A percentile compares a stretch with the other conserved stretches of the same genome.
phyloP scores from a whole-genome alignment of 1,140 invertebrate species.

The Bombus turneri region DNA sequence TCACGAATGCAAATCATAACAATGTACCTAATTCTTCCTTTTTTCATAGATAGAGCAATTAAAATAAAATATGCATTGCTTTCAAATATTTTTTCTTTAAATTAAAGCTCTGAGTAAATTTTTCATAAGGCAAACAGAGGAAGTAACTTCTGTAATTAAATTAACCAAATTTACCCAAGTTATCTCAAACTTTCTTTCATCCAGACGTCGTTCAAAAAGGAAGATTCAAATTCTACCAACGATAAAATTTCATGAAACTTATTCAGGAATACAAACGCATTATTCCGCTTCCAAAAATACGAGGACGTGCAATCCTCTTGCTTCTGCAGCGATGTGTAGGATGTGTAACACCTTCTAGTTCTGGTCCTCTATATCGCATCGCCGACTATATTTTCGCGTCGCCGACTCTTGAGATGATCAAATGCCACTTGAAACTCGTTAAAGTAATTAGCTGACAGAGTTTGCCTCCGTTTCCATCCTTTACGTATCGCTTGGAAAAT shows the following conservation, averaged over 20 bases:
- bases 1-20: slow-evolving; percentile 2
- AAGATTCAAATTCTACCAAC: too few relatives aligned
- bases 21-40: not conserved
- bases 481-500: not conserved
- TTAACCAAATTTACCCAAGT: not conserved
- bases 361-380: not conserved
- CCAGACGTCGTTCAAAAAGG: not conserved
- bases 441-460: slow-evolving; percentile 58
- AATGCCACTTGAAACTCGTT: slow-evolving; percentile 57
- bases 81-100: not conserved
- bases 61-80: not conserved
- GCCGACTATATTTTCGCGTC: not conserved
- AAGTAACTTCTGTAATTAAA: slow-evolving; percentile 6
- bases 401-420: slow-evolving; percentile 21
- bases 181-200: not conserved
- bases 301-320: not conserved
- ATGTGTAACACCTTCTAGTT: not conserved
- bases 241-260: not conserved
- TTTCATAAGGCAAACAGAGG: not conserved
- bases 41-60: not conserved
- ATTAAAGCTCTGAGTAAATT: not conserved
- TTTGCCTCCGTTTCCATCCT: not conserved
- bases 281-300: not conserved
- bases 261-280: not conserved
- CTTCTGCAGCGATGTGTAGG: not conserved